Percentiles rank a stretch among this genome's conserved stretches.
phyloP scores from a whole-genome alignment of 2,113 vertebrate genomes.

The Connochaetes taurinus region DNA sequence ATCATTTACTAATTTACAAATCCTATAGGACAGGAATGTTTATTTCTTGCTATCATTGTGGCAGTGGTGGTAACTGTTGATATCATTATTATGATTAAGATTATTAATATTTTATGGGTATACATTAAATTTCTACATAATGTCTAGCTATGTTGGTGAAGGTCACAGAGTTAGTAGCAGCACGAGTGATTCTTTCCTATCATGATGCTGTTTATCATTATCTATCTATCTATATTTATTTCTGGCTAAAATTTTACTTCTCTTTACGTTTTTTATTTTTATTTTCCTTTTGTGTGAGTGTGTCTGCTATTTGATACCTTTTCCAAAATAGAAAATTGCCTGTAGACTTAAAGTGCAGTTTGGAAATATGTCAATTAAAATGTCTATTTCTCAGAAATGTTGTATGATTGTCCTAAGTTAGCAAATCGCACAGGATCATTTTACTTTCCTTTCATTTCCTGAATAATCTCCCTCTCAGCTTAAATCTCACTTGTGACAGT shows the following conservation, averaged over 20 bases:
- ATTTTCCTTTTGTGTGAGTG: neutral
- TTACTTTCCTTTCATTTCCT: neutral
- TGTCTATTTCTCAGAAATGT: neutral
- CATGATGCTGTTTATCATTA: neutral
- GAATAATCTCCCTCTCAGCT: neutral
- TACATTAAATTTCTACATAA: neutral
- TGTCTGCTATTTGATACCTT: neutral
- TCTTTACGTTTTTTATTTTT: neutral
- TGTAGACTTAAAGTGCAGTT: neutral
- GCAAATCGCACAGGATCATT: neutral
- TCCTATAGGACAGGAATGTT: neutral
- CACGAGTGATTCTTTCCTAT: neutral
- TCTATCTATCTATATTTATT: neutral
- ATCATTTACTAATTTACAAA: neutral
- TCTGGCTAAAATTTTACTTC: neutral
- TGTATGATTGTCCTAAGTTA: constrained; percentile 4
- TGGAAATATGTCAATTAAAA: neutral
- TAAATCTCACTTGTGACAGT: constrained; percentile 51
- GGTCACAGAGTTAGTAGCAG: neutral
- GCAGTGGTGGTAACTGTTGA: neutral
- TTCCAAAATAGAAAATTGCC: neutral
- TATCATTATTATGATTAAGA: neutral
- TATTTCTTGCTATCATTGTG: neutral
- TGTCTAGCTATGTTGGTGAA: neutral
- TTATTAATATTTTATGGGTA: neutral